Evolutionary conservation across 2,113 vertebrate species (phyloP).

Genomic region (Arothron firmamentum): DNA sequence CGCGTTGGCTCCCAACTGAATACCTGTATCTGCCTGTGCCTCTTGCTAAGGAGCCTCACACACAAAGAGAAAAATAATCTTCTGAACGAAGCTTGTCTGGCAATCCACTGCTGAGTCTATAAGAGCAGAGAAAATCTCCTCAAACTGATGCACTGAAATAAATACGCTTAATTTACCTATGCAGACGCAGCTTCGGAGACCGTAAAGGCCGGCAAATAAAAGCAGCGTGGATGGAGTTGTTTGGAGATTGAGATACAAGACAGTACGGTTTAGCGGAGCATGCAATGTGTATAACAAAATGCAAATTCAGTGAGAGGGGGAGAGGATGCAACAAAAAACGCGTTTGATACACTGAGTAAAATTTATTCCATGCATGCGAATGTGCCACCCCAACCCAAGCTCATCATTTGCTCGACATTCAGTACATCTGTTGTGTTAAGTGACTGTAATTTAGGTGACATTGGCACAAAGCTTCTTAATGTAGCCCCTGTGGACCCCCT

Average conservation of each 20-base stretch:
- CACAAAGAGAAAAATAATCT: conserved; percentile 75
- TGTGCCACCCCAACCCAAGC: conserved; percentile 76
- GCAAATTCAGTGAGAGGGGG: conserved; percentile 61
- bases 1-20: conserved; percentile 63
- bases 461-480: conserved; percentile 97
- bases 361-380: conserved; percentile 76
- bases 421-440: conserved; percentile 99
- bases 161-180: conserved; percentile 69
- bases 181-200: conserved; percentile 40
- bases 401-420: conserved; percentile 95
- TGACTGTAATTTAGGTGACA: conserved; percentile 99
- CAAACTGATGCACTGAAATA: conserved; percentile 71
- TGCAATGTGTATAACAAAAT: conserved; percentile 58
- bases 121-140: conserved; percentile 72
- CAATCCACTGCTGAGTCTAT: conserved; percentile 69
- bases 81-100: conserved; percentile 74
- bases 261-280: conserved; percentile 62
- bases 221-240: conserved; percentile 53
- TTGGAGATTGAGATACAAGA: conserved; percentile 62
- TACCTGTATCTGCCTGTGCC: conserved; percentile 67
- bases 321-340: conserved; percentile 66
- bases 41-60: conserved; percentile 68
- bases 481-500: conserved; percentile 94
- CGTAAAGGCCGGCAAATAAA: conserved; percentile 70
- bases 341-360: conserved; percentile 67